A percentile compares a stretch with the other conserved stretches of the same genome.
phyloP scores from a whole-genome alignment of 1,140 invertebrate species.

The Myzus persicae region DNA sequence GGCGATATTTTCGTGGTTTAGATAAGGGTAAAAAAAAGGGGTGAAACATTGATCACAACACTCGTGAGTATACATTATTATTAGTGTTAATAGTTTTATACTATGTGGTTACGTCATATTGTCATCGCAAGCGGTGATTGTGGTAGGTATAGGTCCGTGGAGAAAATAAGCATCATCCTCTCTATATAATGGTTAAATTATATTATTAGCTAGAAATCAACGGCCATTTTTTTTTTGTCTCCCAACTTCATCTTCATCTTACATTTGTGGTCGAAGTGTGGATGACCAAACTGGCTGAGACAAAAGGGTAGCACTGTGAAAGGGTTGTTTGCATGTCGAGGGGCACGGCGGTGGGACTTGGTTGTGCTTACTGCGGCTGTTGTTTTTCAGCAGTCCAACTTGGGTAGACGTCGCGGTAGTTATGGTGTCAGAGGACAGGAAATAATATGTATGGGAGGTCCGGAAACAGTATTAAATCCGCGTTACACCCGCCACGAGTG shows the following conservation, averaged over 20 bases:
- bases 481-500: background rate
- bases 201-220: background rate
- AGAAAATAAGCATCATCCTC: background rate
- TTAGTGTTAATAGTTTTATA: background rate
- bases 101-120: background rate
- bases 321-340: background rate
- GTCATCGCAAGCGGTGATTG: background rate
- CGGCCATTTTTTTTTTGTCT: too few species aligned
- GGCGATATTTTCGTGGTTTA: background rate
- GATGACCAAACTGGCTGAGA: background rate
- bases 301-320: background rate
- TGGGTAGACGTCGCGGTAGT: background rate
- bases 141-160: too few species aligned
- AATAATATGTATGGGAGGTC: background rate
- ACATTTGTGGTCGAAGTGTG: background rate
- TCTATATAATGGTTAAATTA: too few species aligned
- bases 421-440: background rate
- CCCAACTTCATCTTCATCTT: background rate
- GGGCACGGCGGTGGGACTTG: background rate
- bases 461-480: conserved; percentile 40
- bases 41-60: background rate
- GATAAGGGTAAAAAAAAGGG: background rate
- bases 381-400: background rate
- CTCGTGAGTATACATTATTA: background rate
- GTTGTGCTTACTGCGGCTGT: background rate